Conservation (phyloP, 2,888 invertebrate genomes). For the Meteorus colon region DNA sequence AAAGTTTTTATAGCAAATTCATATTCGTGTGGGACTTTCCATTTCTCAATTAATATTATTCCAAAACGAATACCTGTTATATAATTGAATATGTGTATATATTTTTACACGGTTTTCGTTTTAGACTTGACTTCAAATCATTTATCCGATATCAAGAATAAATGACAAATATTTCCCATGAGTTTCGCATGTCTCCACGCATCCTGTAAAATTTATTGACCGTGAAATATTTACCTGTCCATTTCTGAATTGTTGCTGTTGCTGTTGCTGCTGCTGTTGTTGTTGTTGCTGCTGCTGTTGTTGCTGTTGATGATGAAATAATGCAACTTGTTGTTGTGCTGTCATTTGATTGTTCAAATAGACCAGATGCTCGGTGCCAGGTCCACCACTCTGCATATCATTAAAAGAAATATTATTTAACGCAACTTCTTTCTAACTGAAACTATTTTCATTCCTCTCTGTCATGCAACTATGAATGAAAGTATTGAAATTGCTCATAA, state of each 20-base stretch:
- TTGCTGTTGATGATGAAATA: conserved; percentile 70
- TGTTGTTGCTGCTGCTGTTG: conserved; percentile 79
- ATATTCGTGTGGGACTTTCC: no score
- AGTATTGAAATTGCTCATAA: no score
- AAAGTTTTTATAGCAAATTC: no score
- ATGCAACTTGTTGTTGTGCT: conserved; percentile 71
- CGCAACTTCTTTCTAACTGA: background rate
- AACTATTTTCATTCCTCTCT: background rate
- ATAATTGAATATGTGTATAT: background rate
- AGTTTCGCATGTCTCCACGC: background rate
- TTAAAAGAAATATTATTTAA: conserved; percentile 11
- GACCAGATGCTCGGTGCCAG: conserved; percentile 77
- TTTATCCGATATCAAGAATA: background rate
- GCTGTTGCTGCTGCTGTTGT: conserved; percentile 75
- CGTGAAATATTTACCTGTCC: conserved; percentile 67
- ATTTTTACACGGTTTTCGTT: background rate
- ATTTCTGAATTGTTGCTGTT: conserved; percentile 74
- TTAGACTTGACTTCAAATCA: background rate
- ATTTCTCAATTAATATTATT: no score
- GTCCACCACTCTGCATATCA: conserved; percentile 73
- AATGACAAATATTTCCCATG: background rate
- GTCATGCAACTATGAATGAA: background rate
- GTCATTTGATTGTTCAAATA: conserved; percentile 73
- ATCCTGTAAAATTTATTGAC: background rate
- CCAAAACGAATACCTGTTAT: no score